Base-by-base conservation (phyloP, 2,888 invertebrate species). In the Mystacides longicornis region DNA sequence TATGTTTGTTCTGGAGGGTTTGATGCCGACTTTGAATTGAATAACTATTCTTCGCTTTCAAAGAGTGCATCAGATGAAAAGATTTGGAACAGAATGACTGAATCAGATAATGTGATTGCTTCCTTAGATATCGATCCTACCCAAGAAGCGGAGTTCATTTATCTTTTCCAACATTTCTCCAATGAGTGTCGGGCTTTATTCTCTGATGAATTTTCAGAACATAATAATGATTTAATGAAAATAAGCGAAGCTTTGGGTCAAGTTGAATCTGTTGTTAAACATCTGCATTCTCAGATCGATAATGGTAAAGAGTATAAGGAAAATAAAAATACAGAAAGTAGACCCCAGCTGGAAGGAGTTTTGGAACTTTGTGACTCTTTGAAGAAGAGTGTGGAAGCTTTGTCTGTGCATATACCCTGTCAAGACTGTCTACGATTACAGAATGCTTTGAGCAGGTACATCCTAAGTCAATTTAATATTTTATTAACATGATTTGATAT, bases 121-220 rank as follows among this genome's bases (percentile, higher is more conserved):
- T 73, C 74, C 67, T 69, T 80, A 65, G 78, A 79, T 63, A 74
- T 74, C 64, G 78, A 82, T 70, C 78, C 81, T 65, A 72, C 78
- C 62, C 72, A 79, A 65, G 81, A 83, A 68, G 81, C 82, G 62
- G 85, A 85, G 74, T 85, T 83, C 71, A 77, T 79, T 64, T 83
- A 80, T 71, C 78, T 85, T 64, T 80, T 82, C 72, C 79, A 81
- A 68, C 79, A 81, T 65, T 81, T 80, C 71, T 77, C 77, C 67
- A 77, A 73, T 67, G 81, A 83, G 71, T 83, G 83, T 72, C 74
- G 75, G 66, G 74, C 78, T 70, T 75, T 78, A 68, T 72, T 79
- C 73, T 74, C 77, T 73, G 71, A 75, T 71, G 77, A 77, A 74
- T 75, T 75, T 73, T 73, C 75, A 68, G 71, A 76, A 68, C 71